Base-by-base conservation (phyloP, 2,888 invertebrate genomes). In the Apamea monoglypha region DNA sequence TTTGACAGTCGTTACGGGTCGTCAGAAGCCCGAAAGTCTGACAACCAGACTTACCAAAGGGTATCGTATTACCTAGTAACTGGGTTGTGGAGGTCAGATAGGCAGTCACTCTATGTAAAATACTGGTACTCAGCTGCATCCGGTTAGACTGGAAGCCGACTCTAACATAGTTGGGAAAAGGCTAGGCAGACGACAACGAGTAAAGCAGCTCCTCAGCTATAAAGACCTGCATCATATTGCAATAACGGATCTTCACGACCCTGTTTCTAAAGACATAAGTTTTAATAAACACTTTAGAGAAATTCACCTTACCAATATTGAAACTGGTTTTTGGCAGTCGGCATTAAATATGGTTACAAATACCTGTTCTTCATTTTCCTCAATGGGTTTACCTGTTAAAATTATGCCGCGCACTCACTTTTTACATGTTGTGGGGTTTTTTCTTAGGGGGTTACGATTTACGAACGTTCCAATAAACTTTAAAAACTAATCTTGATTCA, bases 301-400 rank as follows among this genome's bases (percentile, higher is more conserved):
- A 67, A 50, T 80, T 53, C 32, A 12, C n/a, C 29, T 66, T 36
- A 50, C 68, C 21, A 36, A 80, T 64, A 64, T 69, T 36, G 44
- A 64, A 80, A 84, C 85, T 69, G 81, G 85, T 82, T 74, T 18
- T 18, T 6, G 25, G n/a, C 61, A 81, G 44, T 29, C 44, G 21
- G 16, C 76, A 75, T 25, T 25, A 56, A 25, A 56, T 53, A 25
- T 36, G 74, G 25, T 29, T 63, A 16, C 61, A 61, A 73, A 73
- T 76, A 76, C 68, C 61, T 63, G 76, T 77, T 84, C 5, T 59
- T 36, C 70, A 40, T 84, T 84, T 86, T 86, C 84, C 84, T 84
- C 47, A 74, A 64, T 61, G 18, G 4, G 40, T 61, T 64, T 61
- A 59, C 53, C 59, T 25, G 71, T 36, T 83, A 16, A 82, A 67